Conservation (phyloP, 2,888 invertebrate genomes). For the Apamea monoglypha region DNA sequence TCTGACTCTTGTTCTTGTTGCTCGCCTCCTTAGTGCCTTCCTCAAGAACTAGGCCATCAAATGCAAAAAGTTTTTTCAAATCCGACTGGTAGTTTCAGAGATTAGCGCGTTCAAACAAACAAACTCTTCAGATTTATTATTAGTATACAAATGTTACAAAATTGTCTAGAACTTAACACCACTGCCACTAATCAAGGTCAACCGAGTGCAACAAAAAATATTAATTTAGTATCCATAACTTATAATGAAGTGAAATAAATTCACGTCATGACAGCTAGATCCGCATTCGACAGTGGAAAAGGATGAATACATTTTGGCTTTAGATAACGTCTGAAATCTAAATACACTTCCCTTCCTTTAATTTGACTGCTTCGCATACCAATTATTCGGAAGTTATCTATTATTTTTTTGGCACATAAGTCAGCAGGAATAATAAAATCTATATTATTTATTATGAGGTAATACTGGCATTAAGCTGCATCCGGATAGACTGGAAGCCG, state of each 20-base stretch:
- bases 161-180: slow-evolving; percentile 13
- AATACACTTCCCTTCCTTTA: slow-evolving; percentile 38
- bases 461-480: too few species aligned
- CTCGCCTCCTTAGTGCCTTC: too few species aligned
- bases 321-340: slow-evolving; percentile 34
- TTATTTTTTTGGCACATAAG: not conserved
- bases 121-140: not conserved
- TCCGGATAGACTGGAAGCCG: too few species aligned
- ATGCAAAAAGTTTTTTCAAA: not conserved
- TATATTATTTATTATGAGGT: too few species aligned
- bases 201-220: slow-evolving; percentile 50
- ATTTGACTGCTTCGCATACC: slow-evolving; percentile 46
- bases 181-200: slow-evolving; percentile 42
- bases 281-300: slow-evolving; percentile 42
- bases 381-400: slow-evolving; percentile 35
- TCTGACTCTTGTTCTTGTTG: too few species aligned
- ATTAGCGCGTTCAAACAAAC: not conserved
- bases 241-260: slow-evolving; percentile 60
- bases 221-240: slow-evolving; percentile 17
- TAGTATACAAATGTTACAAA: not conserved
- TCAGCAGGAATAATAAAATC: slow-evolving; percentile 9
- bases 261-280: slow-evolving; percentile 54
- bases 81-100: not conserved
- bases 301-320: slow-evolving; percentile 39
- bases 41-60: not conserved